Evolutionary conservation across 2,797 vertebrate species (phyloP).

Genomic region (Enteromius afrohamiltoni): DNA sequence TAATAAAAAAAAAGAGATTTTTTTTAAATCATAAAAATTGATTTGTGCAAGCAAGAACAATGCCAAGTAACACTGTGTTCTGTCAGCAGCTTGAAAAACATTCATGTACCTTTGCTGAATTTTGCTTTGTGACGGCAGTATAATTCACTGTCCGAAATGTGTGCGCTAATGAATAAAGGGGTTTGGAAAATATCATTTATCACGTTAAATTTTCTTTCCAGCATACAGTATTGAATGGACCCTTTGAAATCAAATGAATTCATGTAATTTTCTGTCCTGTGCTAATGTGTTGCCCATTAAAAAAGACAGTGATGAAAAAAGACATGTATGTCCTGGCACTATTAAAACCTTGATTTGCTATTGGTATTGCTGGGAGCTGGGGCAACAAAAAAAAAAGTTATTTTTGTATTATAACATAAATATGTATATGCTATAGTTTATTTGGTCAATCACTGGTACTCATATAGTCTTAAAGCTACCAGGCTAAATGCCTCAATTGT

Average conservation of each 20-base stretch:
- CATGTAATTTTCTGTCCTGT: background rate
- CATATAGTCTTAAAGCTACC: background rate
- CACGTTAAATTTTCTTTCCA: background rate
- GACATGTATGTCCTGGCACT: background rate
- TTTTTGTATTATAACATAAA: background rate
- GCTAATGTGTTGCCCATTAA: background rate
- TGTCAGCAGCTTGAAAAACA: background rate
- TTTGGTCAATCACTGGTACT: background rate
- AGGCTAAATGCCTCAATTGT: background rate
- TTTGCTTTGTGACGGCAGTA: background rate
- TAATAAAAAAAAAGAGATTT: background rate
- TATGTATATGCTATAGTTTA: background rate
- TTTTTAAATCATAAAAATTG: background rate
- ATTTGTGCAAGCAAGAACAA: constrained; percentile 5
- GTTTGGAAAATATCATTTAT: background rate
- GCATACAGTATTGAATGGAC: background rate
- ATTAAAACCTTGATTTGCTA: background rate
- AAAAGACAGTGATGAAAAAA: background rate
- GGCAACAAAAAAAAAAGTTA: background rate
- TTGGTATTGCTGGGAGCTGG: background rate
- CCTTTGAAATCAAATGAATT: background rate
- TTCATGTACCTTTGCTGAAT: background rate
- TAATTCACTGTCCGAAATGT: background rate
- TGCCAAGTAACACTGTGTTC: background rate
- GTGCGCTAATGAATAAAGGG: background rate